Evolutionary conservation across 2,888 invertebrate genomes (phyloP).

Genomic region (Lasius platythorax): DNA sequence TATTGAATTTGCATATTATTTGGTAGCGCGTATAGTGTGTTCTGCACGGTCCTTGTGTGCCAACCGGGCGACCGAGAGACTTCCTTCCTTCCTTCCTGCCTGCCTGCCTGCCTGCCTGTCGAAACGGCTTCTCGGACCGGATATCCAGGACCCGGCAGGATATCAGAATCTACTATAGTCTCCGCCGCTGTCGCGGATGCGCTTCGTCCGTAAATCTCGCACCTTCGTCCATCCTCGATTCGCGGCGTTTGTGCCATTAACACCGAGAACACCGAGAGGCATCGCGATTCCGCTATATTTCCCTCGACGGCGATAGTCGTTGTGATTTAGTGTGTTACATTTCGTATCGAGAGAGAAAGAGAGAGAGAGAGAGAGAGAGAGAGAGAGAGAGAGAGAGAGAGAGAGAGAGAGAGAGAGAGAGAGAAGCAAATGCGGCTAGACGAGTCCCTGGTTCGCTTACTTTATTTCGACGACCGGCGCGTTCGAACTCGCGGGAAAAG

Average conservation of each 20-base stretch:
- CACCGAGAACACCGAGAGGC: constrained; percentile 37
- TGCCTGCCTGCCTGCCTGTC: constrained; percentile 19
- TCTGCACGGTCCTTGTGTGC: constrained; percentile 58
- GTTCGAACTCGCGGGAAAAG: constrained; percentile 32
- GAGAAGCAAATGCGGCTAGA: constrained; percentile 14
- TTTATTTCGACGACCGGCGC: constrained; percentile 29
- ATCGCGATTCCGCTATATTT: constrained; percentile 52
- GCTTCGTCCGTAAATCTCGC: constrained; percentile 36
- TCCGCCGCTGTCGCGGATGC: constrained; percentile 31
- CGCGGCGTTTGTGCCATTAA: constrained; percentile 51
- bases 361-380: background rate
- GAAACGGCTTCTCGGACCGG: constrained; percentile 45
- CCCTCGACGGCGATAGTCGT: constrained; percentile 51
- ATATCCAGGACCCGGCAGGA: constrained; percentile 37
- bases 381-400: background rate
- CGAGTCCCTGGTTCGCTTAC: constrained; percentile 38
- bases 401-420: background rate
- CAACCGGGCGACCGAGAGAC: constrained; percentile 46
- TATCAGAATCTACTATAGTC: background rate
- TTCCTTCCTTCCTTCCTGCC: constrained; percentile 51
- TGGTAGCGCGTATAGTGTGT: constrained; percentile 65
- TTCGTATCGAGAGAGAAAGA: constrained; percentile 6
- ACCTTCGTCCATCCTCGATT: constrained; percentile 29
- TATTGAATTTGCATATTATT: constrained; percentile 83
- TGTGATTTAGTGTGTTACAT: constrained; percentile 42